Base-by-base conservation (phyloP, 2,797 vertebrate genomes). In the Pachyuromys duprasi region DNA sequence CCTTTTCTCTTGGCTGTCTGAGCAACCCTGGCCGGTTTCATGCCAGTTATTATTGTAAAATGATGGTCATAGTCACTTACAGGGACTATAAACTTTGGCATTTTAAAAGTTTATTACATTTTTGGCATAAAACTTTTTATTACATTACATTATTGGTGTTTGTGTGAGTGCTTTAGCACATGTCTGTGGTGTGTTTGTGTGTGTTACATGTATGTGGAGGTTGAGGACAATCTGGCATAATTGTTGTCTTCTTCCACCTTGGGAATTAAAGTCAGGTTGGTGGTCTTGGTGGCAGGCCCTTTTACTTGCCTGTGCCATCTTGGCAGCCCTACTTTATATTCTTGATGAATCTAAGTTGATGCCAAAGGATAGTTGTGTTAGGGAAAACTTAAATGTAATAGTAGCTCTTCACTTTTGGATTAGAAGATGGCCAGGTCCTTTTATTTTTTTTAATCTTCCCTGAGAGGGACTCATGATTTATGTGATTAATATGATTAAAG, bases 1-100 rank as follows among this genome's bases (percentile, higher is more conserved):
- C 82, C 78, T 72, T 57, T 93, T 98, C 98, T 99, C 99, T 99
- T 99, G 99, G 98, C 98, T 99, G 98, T 98, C 98, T 99, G 99
- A 99, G 98, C 98, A 63, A 80, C 98, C 97, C 15, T 5, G 95
- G 79, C 94, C 94, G n/a, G 11, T 33, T 42, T 53, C 45, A 12
- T 94, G 75, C n/a, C 39, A 26, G 24, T 53, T 89, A 74, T 36
- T 91, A 24, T 92, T 79, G 65, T 33, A 79, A 81, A 88, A 22
- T 69, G n/a, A 26, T 88, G 0, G 11, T 24, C 53, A 17, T 31
- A 63, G n/a, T 33, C n/a, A 65, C 31, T 79, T 84, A 31, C 14
- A 69, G 17, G 28, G 14, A 7, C 72, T 84, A 33, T 2, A 89
- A 83, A 45, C 15, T 62, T 94, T 18, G n/a, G 39, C 49, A 36